Conservation (phyloP, 2,113 vertebrate genomes). For the Dasyurus viverrinus region DNA sequence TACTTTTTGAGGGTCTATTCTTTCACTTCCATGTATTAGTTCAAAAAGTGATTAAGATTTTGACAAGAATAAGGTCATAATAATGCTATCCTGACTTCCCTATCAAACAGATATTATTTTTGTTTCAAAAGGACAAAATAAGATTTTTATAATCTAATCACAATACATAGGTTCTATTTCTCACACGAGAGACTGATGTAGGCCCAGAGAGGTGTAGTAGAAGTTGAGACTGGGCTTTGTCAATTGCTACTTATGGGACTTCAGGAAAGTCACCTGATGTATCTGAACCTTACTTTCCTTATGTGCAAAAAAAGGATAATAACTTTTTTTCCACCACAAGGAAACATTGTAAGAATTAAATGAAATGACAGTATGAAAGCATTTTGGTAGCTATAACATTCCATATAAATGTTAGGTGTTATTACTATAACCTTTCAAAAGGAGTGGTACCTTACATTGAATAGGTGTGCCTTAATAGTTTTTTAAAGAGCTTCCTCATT, state of each 20-base stretch:
- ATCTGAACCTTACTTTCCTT: neutral
- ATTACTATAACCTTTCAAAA: neutral
- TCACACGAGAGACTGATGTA: neutral
- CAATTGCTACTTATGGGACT: neutral
- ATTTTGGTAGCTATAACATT: neutral
- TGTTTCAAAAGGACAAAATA: slow-evolving; percentile 7
- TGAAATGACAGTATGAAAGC: neutral
- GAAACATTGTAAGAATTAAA: neutral
- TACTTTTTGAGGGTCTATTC: neutral
- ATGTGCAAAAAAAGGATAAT: neutral
- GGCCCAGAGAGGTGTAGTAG: neutral
- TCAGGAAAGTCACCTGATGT: neutral
- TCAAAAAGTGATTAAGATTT: slow-evolving; percentile 21
- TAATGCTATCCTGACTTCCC: neutral
- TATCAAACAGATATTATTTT: neutral
- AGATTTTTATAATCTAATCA: neutral
- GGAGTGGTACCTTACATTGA: neutral
- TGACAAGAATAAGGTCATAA: neutral
- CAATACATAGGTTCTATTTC: neutral
- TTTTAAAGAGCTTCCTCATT: neutral
- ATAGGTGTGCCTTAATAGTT: neutral
- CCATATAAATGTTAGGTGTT: neutral
- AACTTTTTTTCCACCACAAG: neutral
- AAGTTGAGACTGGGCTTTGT: neutral
- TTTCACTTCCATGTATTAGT: neutral